Evolutionary conservation across 1,140 invertebrate species (phyloP), one percentile per base, ranked within the genome.

Genomic region (Paracyclopina nana): DNA sequence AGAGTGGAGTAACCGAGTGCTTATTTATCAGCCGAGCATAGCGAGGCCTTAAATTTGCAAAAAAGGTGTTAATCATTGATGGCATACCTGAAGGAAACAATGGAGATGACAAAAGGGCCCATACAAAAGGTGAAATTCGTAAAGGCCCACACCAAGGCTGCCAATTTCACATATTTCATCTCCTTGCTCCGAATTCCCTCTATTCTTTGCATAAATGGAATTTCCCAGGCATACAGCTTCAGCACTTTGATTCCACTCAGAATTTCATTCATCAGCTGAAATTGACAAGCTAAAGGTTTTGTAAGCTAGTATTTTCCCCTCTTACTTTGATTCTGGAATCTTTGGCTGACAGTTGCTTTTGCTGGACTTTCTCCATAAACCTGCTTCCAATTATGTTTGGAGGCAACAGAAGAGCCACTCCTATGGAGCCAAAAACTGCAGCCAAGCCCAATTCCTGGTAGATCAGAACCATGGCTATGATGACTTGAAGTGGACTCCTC

Each of bases 261-360:
- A 8, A 69, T 57, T 54, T 71, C 66, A 53, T 58, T 63, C 55
- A 66, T 63, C 8, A 65, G 20, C 56, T n/a, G n/a, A n/a, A n/a
- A n/a, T n/a, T n/a, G n/a, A n/a, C n/a, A n/a, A n/a, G n/a, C n/a
- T n/a, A n/a, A n/a, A n/a, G n/a, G n/a, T n/a, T n/a, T n/a, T n/a
- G n/a, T n/a, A n/a, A n/a, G n/a, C n/a, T n/a, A n/a, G n/a, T n/a
- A n/a, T n/a, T n/a, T n/a, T n/a, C n/a, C n/a, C n/a, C n/a, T n/a
- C n/a, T n/a, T n/a, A n/a, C n/a, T n/a, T 68, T 68, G 18, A 67
- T 60, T 51, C 68, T 56, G n/a, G 58, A 52, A 52, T 69, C 68
- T 56, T 69, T 69, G 25, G 58, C 49, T 40, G 48, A 57, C 56
- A 69, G 60, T 28, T 46, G 44, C 5, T 12, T 38, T 14, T 40